Percentiles rank a stretch among this genome's conserved stretches.
These are phyloP conservation scores for Neotragus pygmaeus DNA, from an alignment of 2,113 vertebrate species.

Conservation along the genomic window DNA sequence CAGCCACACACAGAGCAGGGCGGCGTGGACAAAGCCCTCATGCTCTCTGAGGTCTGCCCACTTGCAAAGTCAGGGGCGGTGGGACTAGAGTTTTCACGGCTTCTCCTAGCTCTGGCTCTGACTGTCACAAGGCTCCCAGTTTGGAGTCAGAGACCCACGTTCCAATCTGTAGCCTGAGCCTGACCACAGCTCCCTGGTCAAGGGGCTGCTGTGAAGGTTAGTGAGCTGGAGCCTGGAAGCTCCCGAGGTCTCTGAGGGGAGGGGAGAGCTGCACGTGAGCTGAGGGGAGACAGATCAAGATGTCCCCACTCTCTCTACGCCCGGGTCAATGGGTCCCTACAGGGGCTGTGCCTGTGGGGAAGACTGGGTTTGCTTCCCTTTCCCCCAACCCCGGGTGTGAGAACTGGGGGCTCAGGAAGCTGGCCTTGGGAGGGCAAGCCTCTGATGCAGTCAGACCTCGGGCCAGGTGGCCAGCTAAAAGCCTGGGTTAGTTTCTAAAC, in stretches of 20 bases:
- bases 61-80: rapidly evolving
- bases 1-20: neutral
- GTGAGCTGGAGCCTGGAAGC: rapidly evolving
- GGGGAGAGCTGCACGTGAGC: neutral
- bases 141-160: rapidly evolving
- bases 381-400: neutral
- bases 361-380: neutral
- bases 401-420: neutral
- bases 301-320: neutral
- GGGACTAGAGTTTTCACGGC: neutral
- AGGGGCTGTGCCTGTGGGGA: neutral
- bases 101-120: neutral
- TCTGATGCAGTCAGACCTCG: too few relatives aligned
- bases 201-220: rapidly evolving
- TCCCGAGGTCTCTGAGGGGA: neutral
- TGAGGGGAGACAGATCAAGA: too few relatives aligned
- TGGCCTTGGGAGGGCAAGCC: neutral
- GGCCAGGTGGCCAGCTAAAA: rapidly evolving
- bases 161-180: rapidly evolving
- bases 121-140: neutral
- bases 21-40: rapidly evolving
- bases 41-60: neutral
- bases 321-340: neutral
- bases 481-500: neutral
- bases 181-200: rapidly evolving